phyloP scores from a whole-genome alignment of 1,140 invertebrate species.

The Diabrotica undecimpunctata region DNA sequence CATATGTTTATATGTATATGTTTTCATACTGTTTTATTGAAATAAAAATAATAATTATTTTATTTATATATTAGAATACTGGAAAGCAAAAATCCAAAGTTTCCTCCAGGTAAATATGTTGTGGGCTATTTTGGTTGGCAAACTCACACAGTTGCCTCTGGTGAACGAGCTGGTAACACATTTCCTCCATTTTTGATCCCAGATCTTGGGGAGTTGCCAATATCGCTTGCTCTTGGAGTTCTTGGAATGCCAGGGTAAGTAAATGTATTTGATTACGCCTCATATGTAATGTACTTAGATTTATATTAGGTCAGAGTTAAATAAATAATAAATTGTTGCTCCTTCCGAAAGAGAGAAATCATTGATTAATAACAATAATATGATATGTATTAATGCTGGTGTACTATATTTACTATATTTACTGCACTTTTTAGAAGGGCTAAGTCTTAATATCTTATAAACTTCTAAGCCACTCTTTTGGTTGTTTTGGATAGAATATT shows the following conservation, averaged over 20 bases:
- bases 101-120: constrained; percentile 50
- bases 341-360: not conserved
- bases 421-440: no score
- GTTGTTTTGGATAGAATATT: no score
- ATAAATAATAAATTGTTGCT: not conserved
- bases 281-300: no score
- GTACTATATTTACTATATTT: no score
- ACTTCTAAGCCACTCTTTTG: no score
- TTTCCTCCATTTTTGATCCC: constrained; percentile 46
- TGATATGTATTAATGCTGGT: no score
- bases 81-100: constrained; percentile 52
- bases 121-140: constrained; percentile 56
- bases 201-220: constrained; percentile 49
- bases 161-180: constrained; percentile 40
- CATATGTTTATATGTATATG: no score
- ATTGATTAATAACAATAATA: not conserved
- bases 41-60: not conserved
- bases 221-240: constrained; percentile 43
- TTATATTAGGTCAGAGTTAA: not conserved
- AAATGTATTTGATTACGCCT: not conserved
- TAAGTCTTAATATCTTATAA: no score
- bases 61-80: constrained; percentile 34
- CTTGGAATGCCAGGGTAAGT: constrained; percentile 34
- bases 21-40: constrained; percentile 34
- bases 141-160: constrained; percentile 51